A percentile compares a stretch with the other conserved stretches of the same genome.
Conservation (phyloP, 1,140 invertebrate species). For the Wiebesia pumilae region DNA sequence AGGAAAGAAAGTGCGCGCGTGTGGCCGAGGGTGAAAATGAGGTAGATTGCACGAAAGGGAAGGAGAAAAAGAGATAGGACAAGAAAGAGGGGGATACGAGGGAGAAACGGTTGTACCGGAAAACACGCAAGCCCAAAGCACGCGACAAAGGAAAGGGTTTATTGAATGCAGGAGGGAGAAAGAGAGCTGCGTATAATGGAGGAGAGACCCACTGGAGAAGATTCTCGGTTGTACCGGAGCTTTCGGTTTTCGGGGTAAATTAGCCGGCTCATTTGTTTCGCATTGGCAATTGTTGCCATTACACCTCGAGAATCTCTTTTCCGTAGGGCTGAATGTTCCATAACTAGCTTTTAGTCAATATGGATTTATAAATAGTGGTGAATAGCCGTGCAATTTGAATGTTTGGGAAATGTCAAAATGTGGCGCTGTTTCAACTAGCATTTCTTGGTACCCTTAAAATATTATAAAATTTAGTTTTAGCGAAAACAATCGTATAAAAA, state of each 20-base stretch:
- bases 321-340: background rate
- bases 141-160: conserved; percentile 44
- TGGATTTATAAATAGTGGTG: background rate
- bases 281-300: conserved; percentile 14
- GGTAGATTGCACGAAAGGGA: background rate
- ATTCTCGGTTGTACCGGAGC: background rate
- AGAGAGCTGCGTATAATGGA: conserved; percentile 11
- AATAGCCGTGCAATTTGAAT: background rate
- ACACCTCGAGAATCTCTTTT: background rate
- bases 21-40: conserved; percentile 28
- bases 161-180: conserved; percentile 5
- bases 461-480: no score
- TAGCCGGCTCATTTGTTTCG: conserved; percentile 42
- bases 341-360: background rate
- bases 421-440: background rate
- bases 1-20: conserved; percentile 22
- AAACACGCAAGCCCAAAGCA: conserved; percentile 25
- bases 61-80: background rate
- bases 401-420: background rate
- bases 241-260: conserved; percentile 23
- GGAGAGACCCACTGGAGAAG: conserved; percentile 18
- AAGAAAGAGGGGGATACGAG: background rate
- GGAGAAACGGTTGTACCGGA: conserved; percentile 31
- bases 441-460: no score
- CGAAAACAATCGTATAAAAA: background rate